Base-by-base conservation (phyloP, 2,113 vertebrate genomes). In the Takifugu bimaculatus region DNA sequence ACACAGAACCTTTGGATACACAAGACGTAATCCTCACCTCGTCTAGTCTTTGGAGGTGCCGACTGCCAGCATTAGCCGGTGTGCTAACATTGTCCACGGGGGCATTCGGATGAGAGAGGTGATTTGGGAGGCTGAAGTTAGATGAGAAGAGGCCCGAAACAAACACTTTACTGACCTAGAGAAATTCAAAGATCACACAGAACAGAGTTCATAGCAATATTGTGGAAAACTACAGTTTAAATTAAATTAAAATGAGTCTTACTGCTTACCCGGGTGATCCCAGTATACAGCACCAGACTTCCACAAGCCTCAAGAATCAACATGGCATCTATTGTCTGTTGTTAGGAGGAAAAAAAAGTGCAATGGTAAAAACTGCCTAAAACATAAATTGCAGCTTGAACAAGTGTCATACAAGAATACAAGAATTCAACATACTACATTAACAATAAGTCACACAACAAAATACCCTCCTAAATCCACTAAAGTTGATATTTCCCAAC, bases 81-180 rank as follows among this genome's bases (percentile, higher is more conserved):
- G 94, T 95, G 80, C 92, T 94, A 53, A 93, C 72, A 0, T 89
- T 91, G 25, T 95, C 95, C 54, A 93, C 58, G 0, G 92, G 91
- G 6, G 91, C 94, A 68, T 91, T 93, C 3, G 90, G 89, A 6
- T 92, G 90, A 32, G 91, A 87, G 85, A 92, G 87, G 20, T 91
- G 87, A 72, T 81, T 93, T 50, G 91, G 92, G 81, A 95, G 81
- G 0, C 85, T 90, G 80, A 97, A 81, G 13, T 92, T 93, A 1
- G 94, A 93, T 28, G 92, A 91, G 64, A 94, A 89, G 27, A 98
- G 85, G 1, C 96, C 94, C 0, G 93, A 93, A 58, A 99, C 94
- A 78, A 95, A 98, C 73, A 98, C 93, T 62, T 98, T 98, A 57
- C 97, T 97, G 48, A 99, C 94, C 97, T 99, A 74, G 12, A 15